These are phyloP conservation scores for Philhelius pedissequus DNA, from an alignment of 2,888 invertebrate species.

Conservation along the genomic window DNA sequence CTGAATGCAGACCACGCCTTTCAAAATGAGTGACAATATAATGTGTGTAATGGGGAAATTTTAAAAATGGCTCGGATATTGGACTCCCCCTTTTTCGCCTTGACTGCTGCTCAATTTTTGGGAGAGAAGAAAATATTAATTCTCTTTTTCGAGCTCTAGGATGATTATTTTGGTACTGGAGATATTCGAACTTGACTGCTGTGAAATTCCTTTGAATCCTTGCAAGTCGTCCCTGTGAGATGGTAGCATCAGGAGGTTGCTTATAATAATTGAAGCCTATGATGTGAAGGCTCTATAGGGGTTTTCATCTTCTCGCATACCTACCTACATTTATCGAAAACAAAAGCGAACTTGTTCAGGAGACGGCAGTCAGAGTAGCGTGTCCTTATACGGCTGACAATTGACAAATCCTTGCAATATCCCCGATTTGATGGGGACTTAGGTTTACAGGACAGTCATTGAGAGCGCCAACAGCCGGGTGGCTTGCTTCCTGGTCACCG, in stretches of 20 bases:
- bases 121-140: constrained; percentile 44
- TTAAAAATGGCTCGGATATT: constrained; percentile 65
- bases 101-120: constrained; percentile 23
- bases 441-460: constrained; percentile 68
- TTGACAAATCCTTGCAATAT: constrained; percentile 69
- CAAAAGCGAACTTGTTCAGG: constrained; percentile 6
- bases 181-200: constrained; percentile 17
- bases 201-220: constrained; percentile 48
- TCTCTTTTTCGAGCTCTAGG: constrained; percentile 66
- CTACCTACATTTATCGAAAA: no score
- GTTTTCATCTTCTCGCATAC: background rate
- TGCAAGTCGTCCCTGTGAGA: constrained; percentile 44
- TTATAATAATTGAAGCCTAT: constrained; percentile 11
- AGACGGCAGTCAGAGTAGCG: constrained; percentile 26
- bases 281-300: constrained; percentile 29
- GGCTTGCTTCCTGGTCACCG: constrained; percentile 63
- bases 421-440: constrained; percentile 69
- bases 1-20: constrained; percentile 40
- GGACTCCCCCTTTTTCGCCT: constrained; percentile 48
- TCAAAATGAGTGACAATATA: constrained; percentile 57
- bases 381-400: constrained; percentile 66
- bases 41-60: constrained; percentile 55
- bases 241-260: constrained; percentile 38
- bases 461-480: constrained; percentile 68
- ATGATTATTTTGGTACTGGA: constrained; percentile 33